Conservation (phyloP, 2,797 vertebrate species). For the Pipistrellus nathusii region DNA sequence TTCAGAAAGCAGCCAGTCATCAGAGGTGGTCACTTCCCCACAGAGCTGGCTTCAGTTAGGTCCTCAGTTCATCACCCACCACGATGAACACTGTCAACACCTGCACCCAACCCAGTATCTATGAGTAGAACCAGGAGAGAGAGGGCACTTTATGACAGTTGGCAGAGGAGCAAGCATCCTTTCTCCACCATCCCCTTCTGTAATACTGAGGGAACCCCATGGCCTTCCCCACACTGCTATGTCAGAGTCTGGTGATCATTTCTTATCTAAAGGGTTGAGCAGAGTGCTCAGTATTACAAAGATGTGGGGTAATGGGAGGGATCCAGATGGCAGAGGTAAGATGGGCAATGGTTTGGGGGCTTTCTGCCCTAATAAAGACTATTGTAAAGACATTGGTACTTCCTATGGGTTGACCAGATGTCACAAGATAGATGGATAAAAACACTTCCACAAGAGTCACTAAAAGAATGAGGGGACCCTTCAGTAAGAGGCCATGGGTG, state of each 20-base stretch:
- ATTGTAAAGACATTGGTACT: neutral
- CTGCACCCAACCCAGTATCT: neutral
- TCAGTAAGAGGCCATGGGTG: neutral
- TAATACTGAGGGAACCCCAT: neutral
- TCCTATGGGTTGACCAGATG: neutral
- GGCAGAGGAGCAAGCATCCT: neutral
- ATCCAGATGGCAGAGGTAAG: neutral
- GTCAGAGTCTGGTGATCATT: neutral
- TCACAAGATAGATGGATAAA: neutral
- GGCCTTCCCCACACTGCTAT: neutral
- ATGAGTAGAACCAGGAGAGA: neutral
- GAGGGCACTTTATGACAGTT: neutral
- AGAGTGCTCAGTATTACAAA: neutral
- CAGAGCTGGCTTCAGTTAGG: neutral
- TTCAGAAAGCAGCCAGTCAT: neutral
- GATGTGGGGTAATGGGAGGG: neutral
- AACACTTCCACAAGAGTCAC: neutral
- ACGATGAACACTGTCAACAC: neutral
- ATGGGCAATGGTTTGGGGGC: neutral
- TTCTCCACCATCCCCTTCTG: neutral
- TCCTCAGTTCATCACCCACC: neutral
- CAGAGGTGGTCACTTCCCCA: neutral
- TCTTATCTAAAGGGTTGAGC: neutral
- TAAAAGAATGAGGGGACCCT: neutral
- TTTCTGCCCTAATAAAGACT: neutral